Conservation (phyloP, 2,113 vertebrate genomes). For the Entomyzon cyanotis region DNA sequence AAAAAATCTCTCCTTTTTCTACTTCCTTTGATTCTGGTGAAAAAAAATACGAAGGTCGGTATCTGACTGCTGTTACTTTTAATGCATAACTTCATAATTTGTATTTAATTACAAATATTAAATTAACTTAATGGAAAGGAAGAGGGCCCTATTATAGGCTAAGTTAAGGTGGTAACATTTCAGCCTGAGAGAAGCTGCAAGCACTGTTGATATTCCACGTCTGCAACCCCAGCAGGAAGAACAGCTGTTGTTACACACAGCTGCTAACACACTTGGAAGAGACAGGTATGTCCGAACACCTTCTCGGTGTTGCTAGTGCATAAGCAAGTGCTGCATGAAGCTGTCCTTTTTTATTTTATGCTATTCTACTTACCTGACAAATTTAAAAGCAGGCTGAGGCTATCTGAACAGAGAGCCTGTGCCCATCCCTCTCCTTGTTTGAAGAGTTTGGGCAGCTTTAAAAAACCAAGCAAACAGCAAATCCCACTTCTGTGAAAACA, state of each 20-base stretch:
- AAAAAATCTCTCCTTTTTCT: not conserved
- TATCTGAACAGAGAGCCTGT: not conserved
- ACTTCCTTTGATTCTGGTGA: not conserved
- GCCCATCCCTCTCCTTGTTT: not conserved
- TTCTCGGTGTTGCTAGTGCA: not conserved
- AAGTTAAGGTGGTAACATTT: not conserved
- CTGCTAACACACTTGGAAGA: not conserved
- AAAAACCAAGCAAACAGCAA: constrained; percentile 6
- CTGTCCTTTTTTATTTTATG: not conserved
- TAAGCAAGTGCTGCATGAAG: not conserved
- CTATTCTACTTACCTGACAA: not conserved
- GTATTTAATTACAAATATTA: not conserved
- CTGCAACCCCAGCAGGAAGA: not conserved
- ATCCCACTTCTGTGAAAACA: not conserved
- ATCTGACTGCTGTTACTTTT: not conserved
- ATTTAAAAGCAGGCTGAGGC: not conserved
- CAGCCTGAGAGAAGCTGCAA: not conserved
- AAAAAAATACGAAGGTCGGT: accelerated
- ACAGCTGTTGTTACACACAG: not conserved
- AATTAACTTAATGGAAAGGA: not conserved
- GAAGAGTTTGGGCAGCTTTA: not conserved
- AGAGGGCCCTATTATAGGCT: not conserved
- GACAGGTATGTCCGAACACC: not conserved
- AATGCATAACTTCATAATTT: not conserved
- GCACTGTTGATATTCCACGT: not conserved